Percentiles rank a stretch among this genome's conserved stretches.
phyloP scores from a whole-genome alignment of 1,140 invertebrate species.

The Brachionus asplanchnoidis region DNA sequence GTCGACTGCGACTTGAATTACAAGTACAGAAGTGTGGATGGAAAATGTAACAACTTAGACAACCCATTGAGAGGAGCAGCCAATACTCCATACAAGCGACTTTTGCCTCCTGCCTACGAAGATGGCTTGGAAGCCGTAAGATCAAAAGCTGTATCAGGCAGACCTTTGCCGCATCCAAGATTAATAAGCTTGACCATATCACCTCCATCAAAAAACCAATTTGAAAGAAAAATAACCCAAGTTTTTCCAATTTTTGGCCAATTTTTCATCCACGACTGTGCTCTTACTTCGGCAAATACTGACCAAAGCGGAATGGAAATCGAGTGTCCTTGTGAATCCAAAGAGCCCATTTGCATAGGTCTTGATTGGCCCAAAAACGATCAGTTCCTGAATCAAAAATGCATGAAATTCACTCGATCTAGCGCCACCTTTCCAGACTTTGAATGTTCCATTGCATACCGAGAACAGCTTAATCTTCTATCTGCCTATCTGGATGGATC shows the following conservation, averaged over 20 bases:
- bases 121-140: neutral
- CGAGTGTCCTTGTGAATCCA: conserved; percentile 20
- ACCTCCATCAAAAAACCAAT: neutral
- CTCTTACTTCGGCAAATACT: conserved; percentile 43
- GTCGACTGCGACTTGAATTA: neutral
- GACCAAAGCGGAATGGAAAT: neutral
- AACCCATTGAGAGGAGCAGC: conserved; percentile 68
- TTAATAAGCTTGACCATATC: neutral
- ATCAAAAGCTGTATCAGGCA: neutral
- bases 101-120: conserved; percentile 72
- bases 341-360: neutral
- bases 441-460: neutral
- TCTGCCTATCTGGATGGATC: conserved; percentile 79
- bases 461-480: conserved; percentile 69
- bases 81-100: conserved; percentile 69
- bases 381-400: neutral
- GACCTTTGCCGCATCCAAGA: neutral
- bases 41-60: conserved; percentile 81
- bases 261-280: conserved; percentile 61
- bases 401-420: conserved; percentile 30
- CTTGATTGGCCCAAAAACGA: neutral
- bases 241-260: conserved; percentile 64
- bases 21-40: conserved; percentile 68
- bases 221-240: neutral
- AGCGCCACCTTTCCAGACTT: neutral